A percentile compares a stretch with the other conserved stretches of the same genome.
phyloP scores from a whole-genome alignment of 92 coral and sea anemone species.

The Meandrina meandrites region DNA sequence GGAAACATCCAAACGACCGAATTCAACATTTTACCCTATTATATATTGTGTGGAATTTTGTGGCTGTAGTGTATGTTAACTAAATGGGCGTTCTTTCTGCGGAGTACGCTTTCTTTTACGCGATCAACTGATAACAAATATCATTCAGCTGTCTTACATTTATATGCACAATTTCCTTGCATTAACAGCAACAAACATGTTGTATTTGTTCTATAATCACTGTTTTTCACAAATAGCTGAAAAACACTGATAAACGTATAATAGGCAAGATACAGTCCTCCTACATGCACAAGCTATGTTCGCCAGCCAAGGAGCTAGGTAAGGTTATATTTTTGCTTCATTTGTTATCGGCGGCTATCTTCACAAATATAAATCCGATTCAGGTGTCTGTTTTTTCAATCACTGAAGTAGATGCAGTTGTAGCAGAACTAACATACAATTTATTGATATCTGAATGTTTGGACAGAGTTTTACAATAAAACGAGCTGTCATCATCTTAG shows the following conservation, averaged over 20 bases:
- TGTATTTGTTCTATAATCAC: background rate
- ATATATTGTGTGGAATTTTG: background rate
- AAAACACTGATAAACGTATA: background rate
- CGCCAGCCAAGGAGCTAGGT: background rate
- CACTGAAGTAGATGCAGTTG: background rate
- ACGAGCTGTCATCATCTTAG: background rate
- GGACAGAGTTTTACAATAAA: background rate
- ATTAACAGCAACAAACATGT: background rate
- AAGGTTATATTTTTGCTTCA: background rate
- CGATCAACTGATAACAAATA: no score
- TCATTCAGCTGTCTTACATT: no score
- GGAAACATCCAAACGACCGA: background rate
- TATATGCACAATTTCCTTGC: background rate
- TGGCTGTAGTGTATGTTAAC: background rate
- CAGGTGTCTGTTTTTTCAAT: background rate
- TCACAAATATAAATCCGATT: background rate
- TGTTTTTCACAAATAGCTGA: background rate
- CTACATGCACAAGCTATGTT: background rate
- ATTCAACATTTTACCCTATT: no score
- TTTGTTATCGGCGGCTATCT: background rate
- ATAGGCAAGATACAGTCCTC: background rate
- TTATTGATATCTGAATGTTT: background rate
- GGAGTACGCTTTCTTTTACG: no score
- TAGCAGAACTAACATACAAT: background rate
- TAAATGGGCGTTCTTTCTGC: no score